Base-by-base conservation (phyloP, 2,888 invertebrate genomes). In the Sinodicranocentrus sp. region DNA sequence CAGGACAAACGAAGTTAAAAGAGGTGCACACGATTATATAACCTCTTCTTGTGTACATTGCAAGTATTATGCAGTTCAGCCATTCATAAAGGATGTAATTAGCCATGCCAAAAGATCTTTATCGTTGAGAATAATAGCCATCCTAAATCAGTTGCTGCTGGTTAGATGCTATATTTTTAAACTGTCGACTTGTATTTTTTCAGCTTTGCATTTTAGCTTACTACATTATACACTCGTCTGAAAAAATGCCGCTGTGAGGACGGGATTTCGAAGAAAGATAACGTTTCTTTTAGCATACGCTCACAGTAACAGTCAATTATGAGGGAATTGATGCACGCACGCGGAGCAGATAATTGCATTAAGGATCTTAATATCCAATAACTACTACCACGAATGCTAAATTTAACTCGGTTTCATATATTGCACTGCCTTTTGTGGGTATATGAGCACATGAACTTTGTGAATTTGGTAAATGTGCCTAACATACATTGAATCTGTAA, bases 71-170 rank as follows among this genome's bases (percentile, higher is more conserved):
- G 2, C 70, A 15, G 28, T 26, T 28, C 71, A 57, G 6, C 57
- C 71, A 39, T 57, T 57, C 39, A 71, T 71, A 71, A 39, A 71
- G 48, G 19, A 39, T 44, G 44, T 54, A 73, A 73, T 73, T 73
- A 73, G 59, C 59, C 61, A 73, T 61, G 61, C 73, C 59, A 73
- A 73, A 73, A 73, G 73, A 73, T 73, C 44, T 39, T 73, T 73
- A 73, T 73, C 73, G 25, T 1, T 26, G 54, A 61, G 54, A 73
- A 73, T 73, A 73, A 73, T 73, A 54, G 61, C 19, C 73, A 61
- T 59, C 21, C 28, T 57, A 71, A 71, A 71, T 57, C 71, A 71
- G 48, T 57, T 68, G n/a, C n/a, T 48, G 43, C 13, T 43, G 43
- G 39, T 44, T 23, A 5, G 48, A 48, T 48, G 2, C 48, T 10